Conservation (phyloP, 2,113 vertebrate genomes). For the Rhinoptilus africanus region DNA sequence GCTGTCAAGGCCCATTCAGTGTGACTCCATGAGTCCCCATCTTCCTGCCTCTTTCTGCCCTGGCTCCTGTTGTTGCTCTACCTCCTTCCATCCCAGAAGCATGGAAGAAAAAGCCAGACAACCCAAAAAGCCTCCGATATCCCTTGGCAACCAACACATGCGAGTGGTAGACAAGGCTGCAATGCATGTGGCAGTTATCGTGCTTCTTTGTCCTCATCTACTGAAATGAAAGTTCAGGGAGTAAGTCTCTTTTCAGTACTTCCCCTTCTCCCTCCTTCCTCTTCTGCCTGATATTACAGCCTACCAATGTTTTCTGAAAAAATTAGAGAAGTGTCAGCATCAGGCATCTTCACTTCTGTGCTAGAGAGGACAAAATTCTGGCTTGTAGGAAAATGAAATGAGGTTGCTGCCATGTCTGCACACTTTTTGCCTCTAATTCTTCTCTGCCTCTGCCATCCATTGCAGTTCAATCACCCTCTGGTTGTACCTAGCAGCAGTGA, state of each 20-base stretch:
- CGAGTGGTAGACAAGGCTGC: not conserved
- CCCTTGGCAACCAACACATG: rapidly evolving
- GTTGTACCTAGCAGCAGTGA: not conserved
- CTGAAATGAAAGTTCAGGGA: not conserved
- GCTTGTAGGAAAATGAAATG: not conserved
- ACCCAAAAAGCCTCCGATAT: not conserved
- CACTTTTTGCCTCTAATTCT: not conserved
- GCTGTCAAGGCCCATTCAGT: not conserved
- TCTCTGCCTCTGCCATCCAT: not conserved
- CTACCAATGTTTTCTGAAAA: not conserved
- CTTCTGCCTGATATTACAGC: not conserved
- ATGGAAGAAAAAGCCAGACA: not conserved
- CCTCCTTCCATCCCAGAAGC: not conserved
- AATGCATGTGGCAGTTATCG: rapidly evolving
- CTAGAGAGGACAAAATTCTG: not conserved
- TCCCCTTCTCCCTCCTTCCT: not conserved
- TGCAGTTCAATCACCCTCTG: not conserved
- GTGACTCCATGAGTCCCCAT: not conserved
- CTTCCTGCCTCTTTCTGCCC: not conserved
- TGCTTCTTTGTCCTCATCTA: not conserved
- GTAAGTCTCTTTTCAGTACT: not conserved
- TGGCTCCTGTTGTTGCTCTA: not conserved
- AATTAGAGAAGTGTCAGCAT: not conserved
- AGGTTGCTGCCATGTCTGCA: not conserved
- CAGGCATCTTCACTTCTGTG: not conserved